Percentiles rank a stretch among this genome's conserved stretches.
These are phyloP conservation scores for Taenaris catops DNA, from an alignment of 2,888 invertebrate genomes.

Conservation along the genomic window DNA sequence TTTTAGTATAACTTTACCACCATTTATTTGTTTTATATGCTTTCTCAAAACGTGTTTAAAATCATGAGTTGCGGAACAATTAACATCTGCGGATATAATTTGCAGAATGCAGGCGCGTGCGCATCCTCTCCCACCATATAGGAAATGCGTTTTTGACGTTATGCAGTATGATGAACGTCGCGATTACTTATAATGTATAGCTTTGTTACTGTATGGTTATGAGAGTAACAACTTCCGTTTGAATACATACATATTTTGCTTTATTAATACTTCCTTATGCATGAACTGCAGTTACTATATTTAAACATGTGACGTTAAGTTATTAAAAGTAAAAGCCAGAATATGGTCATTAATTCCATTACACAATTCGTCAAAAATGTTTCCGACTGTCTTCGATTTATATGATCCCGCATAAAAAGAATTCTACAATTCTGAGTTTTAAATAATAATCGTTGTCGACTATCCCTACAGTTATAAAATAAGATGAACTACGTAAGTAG, in stretches of 20 bases:
- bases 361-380: too few species aligned
- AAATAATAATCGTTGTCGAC: too few species aligned
- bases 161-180: constrained; percentile 16
- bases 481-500: too few species aligned
- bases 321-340: too few species aligned
- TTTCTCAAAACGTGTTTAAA: too few species aligned
- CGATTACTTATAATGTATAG: constrained; percentile 15
- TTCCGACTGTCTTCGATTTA: too few species aligned
- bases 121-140: constrained; percentile 28
- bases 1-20: too few species aligned
- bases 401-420: too few species aligned
- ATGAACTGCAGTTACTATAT: constrained; percentile 2
- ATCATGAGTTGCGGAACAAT: constrained; percentile 44
- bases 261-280: constrained; percentile 5
- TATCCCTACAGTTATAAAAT: too few species aligned
- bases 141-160: constrained; percentile 24
- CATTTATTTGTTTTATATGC: too few species aligned
- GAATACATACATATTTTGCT: constrained; percentile 1
- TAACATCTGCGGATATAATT: constrained; percentile 43
- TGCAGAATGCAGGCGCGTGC: constrained; percentile 25
- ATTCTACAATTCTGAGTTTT: too few species aligned
- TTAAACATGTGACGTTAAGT: not conserved
- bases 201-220: constrained; percentile 10
- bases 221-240: constrained; percentile 5
- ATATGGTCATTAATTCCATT: too few species aligned